Percentiles rank a stretch among this genome's conserved stretches.
These are phyloP conservation scores for Eumacrocentrus americanus DNA, from an alignment of 2,888 invertebrate species.

Conservation along the genomic window DNA sequence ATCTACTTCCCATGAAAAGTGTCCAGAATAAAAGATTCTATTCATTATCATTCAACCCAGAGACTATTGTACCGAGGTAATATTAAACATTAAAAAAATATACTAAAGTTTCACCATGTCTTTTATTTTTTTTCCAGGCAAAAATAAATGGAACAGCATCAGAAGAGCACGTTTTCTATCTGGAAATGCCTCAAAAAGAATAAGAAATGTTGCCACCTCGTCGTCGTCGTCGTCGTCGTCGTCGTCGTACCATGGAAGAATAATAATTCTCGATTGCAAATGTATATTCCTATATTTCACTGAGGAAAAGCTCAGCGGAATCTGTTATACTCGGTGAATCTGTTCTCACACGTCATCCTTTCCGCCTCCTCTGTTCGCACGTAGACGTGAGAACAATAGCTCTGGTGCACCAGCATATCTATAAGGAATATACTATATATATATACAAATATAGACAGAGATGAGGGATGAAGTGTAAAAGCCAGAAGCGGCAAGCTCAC, in stretches of 20 bases:
- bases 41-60: too few relatives aligned
- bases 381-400: constrained; percentile 28
- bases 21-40: too few relatives aligned
- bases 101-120: too few relatives aligned
- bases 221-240: too few relatives aligned
- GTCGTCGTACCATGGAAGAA: too few relatives aligned
- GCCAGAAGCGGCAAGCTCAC: constrained; percentile 26
- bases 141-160: too few relatives aligned
- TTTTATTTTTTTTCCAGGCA: too few relatives aligned
- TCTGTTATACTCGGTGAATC: constrained; percentile 10
- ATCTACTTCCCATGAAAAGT: too few relatives aligned
- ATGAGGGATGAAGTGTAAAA: constrained; percentile 26
- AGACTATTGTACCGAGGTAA: too few relatives aligned
- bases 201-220: too few relatives aligned
- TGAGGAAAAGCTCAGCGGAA: constrained; percentile 1
- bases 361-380: constrained; percentile 11
- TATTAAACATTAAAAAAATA: too few relatives aligned
- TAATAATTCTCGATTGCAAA: constrained; percentile 17
- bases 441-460: constrained; percentile 12
- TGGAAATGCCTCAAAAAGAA: too few relatives aligned
- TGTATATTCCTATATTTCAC: not conserved
- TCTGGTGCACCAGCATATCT: constrained; percentile 1
- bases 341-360: constrained; percentile 10
- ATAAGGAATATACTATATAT: constrained; percentile 9
- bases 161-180: not conserved